Evolutionary conservation across 1,140 invertebrate species (phyloP), one percentile per base, ranked within the genome.

Genomic region (Drosophila pallidifrons): DNA sequence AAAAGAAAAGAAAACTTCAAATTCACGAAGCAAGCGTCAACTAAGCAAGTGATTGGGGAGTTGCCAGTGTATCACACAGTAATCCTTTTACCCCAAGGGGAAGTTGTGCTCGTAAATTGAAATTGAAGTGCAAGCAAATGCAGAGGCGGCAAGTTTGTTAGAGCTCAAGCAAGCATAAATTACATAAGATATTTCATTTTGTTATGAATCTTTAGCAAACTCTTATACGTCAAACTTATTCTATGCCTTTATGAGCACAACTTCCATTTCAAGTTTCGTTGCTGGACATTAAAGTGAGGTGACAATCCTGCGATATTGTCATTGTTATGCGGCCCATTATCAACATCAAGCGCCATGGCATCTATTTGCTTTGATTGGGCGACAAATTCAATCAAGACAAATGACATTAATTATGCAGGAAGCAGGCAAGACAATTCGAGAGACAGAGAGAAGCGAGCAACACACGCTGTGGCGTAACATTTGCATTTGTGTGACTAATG

Each of bases 391-490:
- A 61, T 46, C 45, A 61, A 47, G 45, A 25, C 43, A 49, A 47
- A 47, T 61, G 13, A 10, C n/a, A 32, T 61, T 61, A 61, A 61
- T 30, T 61, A 61, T 61, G 59, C 59, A 61, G 8, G 15, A 47
- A 32, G 5, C 8, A 47, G 11, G 13, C 10, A 32, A 35, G 35
- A 38, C 3, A 38, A 38, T 38, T 32, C 32, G 5, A 32, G 32
- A 5, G 35, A 2, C 7, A 38, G 35, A 38, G 35, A 8, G 8
- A 32, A 32, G 6, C 30, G 30, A 32, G 6, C 30, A 32, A 32
- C 32, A 32, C 32, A 32, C 32, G 10, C 20, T 8, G 13, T 32
- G 49, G 25, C 10, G 11, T 13, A 35, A 55, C 28, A 55, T 47
- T 30, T 47, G 59, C 8, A 35, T n/a, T 61, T 30, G 45, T 61